phyloP scores from a whole-genome alignment of 2,797 vertebrate species.

The Mionectes olivaceus region DNA sequence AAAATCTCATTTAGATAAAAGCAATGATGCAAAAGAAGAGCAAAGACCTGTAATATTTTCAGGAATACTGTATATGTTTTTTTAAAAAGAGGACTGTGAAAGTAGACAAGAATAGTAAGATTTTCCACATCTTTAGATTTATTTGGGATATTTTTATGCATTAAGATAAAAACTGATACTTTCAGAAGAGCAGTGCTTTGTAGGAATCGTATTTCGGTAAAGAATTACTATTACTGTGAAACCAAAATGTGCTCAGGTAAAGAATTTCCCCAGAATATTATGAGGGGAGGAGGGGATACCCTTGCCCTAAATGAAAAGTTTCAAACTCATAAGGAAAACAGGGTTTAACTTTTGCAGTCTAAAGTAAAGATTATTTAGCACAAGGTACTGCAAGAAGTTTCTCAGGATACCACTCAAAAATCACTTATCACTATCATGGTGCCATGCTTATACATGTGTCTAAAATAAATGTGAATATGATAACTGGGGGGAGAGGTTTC shows the following conservation, averaged over 20 bases:
- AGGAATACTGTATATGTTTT: not conserved
- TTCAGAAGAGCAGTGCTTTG: not conserved
- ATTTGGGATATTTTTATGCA: not conserved
- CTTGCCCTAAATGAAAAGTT: not conserved
- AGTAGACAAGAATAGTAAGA: not conserved
- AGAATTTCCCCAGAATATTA: not conserved
- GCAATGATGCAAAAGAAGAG: not conserved
- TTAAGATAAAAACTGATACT: not conserved
- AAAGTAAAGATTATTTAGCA: not conserved
- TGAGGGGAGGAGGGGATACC: not conserved
- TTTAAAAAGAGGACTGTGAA: not conserved
- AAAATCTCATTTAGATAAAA: not conserved
- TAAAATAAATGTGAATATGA: not conserved
- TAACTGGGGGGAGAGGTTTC: not conserved
- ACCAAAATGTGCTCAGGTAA: not conserved
- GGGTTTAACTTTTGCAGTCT: not conserved
- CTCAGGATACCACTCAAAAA: not conserved
- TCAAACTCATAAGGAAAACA: not conserved
- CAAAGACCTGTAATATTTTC: not conserved
- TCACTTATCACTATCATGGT: not conserved
- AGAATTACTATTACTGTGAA: not conserved
- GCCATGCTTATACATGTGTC: accelerated
- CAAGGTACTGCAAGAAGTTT: not conserved
- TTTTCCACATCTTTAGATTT: not conserved
- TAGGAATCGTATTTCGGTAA: not conserved